Evolutionary conservation across 2,888 invertebrate species (phyloP).

Genomic region (Catocala nupta): DNA sequence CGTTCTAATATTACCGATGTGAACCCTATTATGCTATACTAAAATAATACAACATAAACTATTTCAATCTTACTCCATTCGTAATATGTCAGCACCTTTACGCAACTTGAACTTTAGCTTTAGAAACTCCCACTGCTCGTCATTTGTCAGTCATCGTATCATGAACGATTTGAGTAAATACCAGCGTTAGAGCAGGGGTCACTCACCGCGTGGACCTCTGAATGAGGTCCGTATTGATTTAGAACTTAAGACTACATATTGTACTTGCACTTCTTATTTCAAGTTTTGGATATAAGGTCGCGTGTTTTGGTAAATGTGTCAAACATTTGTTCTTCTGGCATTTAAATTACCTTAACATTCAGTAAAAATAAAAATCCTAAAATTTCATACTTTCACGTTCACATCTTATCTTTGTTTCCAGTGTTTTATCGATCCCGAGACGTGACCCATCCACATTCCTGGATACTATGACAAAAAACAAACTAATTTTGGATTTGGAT

Average conservation of each 20-base stretch:
- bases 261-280: conserved; percentile 47
- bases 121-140: conserved; percentile 62
- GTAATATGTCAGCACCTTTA: conserved; percentile 42
- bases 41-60: conserved; percentile 13
- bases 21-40: background rate
- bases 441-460: conserved; percentile 72
- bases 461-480: conserved; percentile 74
- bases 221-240: conserved; percentile 40
- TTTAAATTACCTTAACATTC: background rate
- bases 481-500: conserved; percentile 83
- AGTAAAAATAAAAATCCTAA: no score
- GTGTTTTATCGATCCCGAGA: conserved; percentile 60
- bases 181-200: conserved; percentile 55
- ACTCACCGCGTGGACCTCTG: conserved; percentile 49
- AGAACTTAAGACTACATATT: conserved; percentile 42
- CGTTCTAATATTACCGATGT: no score
- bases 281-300: conserved; percentile 18
- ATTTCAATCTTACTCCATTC: conserved; percentile 6
- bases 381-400: conserved; percentile 12
- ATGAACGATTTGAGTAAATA: conserved; percentile 66
- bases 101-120: conserved; percentile 64
- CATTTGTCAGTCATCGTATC: conserved; percentile 70
- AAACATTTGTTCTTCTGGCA: background rate
- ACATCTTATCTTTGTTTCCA: conserved; percentile 40
- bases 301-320: background rate